A percentile compares a stretch with the other conserved stretches of the same genome.
phyloP scores from a whole-genome alignment of 2,888 invertebrate genomes.

The Oxystoma pomonae region DNA sequence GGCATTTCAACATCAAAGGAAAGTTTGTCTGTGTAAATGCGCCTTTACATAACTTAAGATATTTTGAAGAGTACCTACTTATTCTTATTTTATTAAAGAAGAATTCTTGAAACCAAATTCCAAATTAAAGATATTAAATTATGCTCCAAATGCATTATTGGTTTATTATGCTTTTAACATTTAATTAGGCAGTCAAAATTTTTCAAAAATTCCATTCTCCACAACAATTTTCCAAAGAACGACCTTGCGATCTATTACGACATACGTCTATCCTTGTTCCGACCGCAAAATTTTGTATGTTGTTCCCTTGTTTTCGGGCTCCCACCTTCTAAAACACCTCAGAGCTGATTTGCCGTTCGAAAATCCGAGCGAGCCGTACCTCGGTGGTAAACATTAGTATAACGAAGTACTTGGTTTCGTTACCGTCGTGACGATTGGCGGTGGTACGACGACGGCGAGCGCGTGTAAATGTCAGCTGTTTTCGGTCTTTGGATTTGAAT shows the following conservation, averaged over 20 bases:
- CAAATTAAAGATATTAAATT: no score
- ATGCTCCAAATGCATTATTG: no score
- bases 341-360: conserved; percentile 11
- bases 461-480: conserved; percentile 24
- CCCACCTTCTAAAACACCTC: conserved; percentile 22
- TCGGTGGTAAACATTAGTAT: conserved; percentile 13
- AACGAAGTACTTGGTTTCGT: conserved; percentile 18
- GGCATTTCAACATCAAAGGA: no score
- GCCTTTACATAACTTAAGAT: no score
- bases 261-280: background rate
- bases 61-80: no score
- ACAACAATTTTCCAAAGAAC: background rate
- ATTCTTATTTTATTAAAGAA: no score
- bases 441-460: conserved; percentile 16
- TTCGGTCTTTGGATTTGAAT: background rate
- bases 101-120: no score
- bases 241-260: background rate
- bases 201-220: background rate
- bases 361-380: conserved; percentile 16
- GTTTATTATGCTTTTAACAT: no score
- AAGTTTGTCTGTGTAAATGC: no score
- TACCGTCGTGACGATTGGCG: conserved; percentile 15
- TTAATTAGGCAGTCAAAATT: background rate
- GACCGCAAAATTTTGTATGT: background rate
- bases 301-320: conserved; percentile 8